Base-by-base conservation (phyloP, 2,113 vertebrate genomes). In the Apaloderma vittatum region DNA sequence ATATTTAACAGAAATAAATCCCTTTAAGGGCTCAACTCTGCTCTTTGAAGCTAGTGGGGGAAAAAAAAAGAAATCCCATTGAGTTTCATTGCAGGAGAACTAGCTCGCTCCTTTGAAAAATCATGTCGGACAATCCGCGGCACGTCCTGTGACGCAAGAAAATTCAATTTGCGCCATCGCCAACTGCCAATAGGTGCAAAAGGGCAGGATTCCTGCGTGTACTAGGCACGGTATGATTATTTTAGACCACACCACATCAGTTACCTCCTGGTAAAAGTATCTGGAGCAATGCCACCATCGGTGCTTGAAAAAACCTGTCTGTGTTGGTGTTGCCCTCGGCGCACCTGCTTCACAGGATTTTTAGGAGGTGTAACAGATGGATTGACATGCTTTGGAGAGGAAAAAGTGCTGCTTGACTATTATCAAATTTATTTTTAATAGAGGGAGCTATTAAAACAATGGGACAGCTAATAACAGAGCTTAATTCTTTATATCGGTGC, bases 1-100 rank as follows among this genome's bases (percentile, higher is more conserved):
- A 96, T 95, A 76, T 95, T 97, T 90, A 97, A 95, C 67, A 96
- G 81, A 91, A 96, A 55, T 45, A 94, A 96, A 95, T 93, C 94
- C 88, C 78, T 94, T 96, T 94, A 92, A 97, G 78, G 88, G 88
- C 92, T 96, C 92, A 83, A 20, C 63, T 48, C 20, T 46, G 93
- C 67, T 93, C 81, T 96, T 93, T 94, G 89, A 97, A 95, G 91
- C 90, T 27, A 46, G 70, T 65, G 54, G 86, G 7, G 37, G 12
- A 11, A 36, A 40, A 40, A 23, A 59, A 46, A 30, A 65, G 88
- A 82, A 95, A 87, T 87, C 87, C 68, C 77, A 72, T 58, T 68
- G 93, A 91, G 61, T 93, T 94, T 63, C 80, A 40, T 48, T 13
- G 37, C 84, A 91, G 94, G 48, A 89, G 52, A 90, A 63, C 45